phyloP scores from a whole-genome alignment of 1,140 invertebrate genomes.

The Micrasema longulum region DNA sequence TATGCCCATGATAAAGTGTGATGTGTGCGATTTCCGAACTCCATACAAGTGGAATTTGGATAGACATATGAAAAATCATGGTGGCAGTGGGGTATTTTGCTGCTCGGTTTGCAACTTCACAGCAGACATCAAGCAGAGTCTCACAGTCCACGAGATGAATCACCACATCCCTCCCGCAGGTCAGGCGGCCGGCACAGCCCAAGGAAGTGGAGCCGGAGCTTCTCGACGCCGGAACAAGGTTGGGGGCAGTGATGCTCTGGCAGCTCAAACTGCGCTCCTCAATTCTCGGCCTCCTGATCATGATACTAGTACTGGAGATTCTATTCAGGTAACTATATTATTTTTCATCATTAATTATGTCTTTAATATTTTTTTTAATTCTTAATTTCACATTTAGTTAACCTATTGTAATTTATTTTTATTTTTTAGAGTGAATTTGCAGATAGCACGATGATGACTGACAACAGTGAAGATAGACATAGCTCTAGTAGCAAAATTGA shows the following conservation, averaged over 20 bases:
- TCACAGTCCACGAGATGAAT: conserved; percentile 92
- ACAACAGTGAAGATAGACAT: conserved; percentile 23
- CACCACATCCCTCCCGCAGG: conserved; percentile 80
- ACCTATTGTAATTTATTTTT: conserved; percentile 16
- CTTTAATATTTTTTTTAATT: neutral
- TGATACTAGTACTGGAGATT: conserved; percentile 39
- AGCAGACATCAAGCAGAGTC: conserved; percentile 90
- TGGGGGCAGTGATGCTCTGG: conserved; percentile 74
- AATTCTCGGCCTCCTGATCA: conserved; percentile 38
- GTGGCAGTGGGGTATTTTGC: conserved; percentile 81
- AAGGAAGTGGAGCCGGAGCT: conserved; percentile 51
- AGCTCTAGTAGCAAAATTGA: conserved; percentile 27
- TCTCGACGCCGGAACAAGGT: conserved; percentile 73
- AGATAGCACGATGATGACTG: conserved; percentile 21
- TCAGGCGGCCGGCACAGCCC: conserved; percentile 57
- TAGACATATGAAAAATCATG: conserved; percentile 92
- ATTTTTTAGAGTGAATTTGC: conserved; percentile 41
- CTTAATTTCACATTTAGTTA: neutral
- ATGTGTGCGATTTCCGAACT: conserved; percentile 91
- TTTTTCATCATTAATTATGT: conserved; percentile 2
- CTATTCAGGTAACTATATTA: conserved; percentile 31
- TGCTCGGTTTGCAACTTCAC: conserved; percentile 93
- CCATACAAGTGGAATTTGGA: conserved; percentile 95
- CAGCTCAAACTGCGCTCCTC: conserved; percentile 55
- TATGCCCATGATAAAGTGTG: conserved; percentile 94